Evolutionary conservation across 2,888 invertebrate genomes (phyloP), one percentile per base, ranked within the genome.

Genomic region (Drosophila mimica): DNA sequence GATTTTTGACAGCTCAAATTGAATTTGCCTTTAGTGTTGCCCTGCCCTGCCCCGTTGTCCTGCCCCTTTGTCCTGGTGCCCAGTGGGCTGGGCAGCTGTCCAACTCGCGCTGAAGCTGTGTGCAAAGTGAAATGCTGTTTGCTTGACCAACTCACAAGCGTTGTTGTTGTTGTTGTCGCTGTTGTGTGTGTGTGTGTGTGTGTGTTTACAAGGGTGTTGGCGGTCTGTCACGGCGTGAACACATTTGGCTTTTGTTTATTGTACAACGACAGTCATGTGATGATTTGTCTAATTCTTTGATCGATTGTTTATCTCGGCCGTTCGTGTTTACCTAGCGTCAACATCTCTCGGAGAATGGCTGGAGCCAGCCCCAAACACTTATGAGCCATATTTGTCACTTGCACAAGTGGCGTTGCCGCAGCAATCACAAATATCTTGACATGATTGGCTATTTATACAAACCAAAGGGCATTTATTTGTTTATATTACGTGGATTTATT

Each of bases 1-100:
- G 87, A 91, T 89, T 91, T 89, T 91, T 84, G 91, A 88, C 83
- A 89, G 85, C 85, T 76, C 82, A 90, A 89, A 90, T 90, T 87
- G 77, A 90, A 84, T 91, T 84, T 77, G 72, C 75, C 77, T 80
- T 82, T 82, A 83, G 71, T 71, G 59, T 56, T 53, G 40, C 20
- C 15, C 30, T 7, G 30, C 5, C 28, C n/a, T 5, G 40, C 9
- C 36, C 28, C 11, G 52, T 57, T 17, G 52, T 57, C 3, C 38
- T 72, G 67, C 49, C 60, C 36, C 25, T 25, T 25, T 4, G 17
- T 0, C 71, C 43, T 13, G 34, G 28, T 74, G 65, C 79, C 79
- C 74, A 80, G 76, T 78, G 58, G 20, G 11, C 20, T 20, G 43
- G 43, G 43, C 43, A 43, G 56, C 66, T 49, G 70, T 66, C 62